Evolutionary conservation across 2,797 vertebrate species (phyloP).

Genomic region (Phoebastria nigripes): DNA sequence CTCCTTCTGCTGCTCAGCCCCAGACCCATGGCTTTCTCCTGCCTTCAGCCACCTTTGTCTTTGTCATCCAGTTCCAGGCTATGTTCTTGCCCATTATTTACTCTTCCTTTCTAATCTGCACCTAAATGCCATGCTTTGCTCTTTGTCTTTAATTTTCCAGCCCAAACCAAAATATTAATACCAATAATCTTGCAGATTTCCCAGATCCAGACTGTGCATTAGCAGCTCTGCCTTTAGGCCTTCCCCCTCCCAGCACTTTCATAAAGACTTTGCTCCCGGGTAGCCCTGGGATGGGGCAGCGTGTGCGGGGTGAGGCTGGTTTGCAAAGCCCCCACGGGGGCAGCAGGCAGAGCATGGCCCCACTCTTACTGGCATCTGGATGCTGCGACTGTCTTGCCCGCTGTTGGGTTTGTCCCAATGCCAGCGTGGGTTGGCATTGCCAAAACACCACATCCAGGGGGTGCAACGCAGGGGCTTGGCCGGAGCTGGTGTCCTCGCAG

Average conservation of each 20-base stretch:
- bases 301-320: background rate
- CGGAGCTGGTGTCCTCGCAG: background rate
- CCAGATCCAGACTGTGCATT: background rate
- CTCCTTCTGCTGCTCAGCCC: background rate
- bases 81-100: background rate
- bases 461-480: background rate
- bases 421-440: background rate
- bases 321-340: background rate
- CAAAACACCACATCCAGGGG: background rate
- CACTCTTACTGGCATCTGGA: background rate
- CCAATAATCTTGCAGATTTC: conserved; percentile 6
- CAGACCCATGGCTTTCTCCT: background rate
- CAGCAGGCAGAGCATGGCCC: background rate
- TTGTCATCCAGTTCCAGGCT: background rate
- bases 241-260: background rate
- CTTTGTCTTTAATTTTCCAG: conserved; percentile 30
- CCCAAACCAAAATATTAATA: background rate
- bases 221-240: background rate
- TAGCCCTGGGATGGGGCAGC: background rate
- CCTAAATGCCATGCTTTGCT: conserved; percentile 8
- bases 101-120: background rate
- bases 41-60: background rate
- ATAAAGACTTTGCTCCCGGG: background rate
- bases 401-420: background rate
- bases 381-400: background rate